Conservation (phyloP, 2,888 invertebrate genomes). For the Temnothorax rugatulus region DNA sequence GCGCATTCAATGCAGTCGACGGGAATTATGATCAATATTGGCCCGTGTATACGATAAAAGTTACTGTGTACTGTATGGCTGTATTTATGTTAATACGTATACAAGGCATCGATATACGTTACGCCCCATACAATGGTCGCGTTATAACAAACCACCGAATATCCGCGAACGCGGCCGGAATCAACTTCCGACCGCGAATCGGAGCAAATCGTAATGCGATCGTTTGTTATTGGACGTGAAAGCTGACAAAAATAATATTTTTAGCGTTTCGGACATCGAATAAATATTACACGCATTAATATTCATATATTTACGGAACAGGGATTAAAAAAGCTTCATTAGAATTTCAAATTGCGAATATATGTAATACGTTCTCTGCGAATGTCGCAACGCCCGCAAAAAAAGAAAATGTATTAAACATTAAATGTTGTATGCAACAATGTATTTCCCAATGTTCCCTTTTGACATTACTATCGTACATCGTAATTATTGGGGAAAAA, state of each 20-base stretch:
- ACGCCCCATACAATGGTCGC: constrained; percentile 29
- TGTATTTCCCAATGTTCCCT: neutral
- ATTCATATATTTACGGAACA: constrained; percentile 37
- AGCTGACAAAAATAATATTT: constrained; percentile 52
- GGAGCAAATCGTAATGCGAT: constrained; percentile 49
- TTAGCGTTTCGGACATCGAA: constrained; percentile 20
- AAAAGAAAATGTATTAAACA: constrained; percentile 30
- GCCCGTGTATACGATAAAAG: constrained; percentile 36
- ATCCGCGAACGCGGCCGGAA: constrained; percentile 40
- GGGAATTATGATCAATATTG: constrained; percentile 52
- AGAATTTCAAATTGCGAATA: constrained; percentile 44
- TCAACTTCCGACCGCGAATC: constrained; percentile 48
- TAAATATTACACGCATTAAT: constrained; percentile 34
- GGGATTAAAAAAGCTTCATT: constrained; percentile 44
- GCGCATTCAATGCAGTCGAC: constrained; percentile 40
- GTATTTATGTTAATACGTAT: constrained; percentile 53
- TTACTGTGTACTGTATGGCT: constrained; percentile 24
- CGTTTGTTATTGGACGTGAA: constrained; percentile 24
- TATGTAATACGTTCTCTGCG: neutral
- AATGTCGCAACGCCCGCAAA: neutral
- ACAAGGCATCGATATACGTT: constrained; percentile 50
- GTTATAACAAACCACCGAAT: constrained; percentile 52
- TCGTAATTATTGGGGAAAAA: neutral
- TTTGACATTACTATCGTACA: neutral
- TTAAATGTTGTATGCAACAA: constrained; percentile 3